Base-by-base conservation (phyloP, 2,797 vertebrate genomes). In the Loriculus beryllinus region DNA sequence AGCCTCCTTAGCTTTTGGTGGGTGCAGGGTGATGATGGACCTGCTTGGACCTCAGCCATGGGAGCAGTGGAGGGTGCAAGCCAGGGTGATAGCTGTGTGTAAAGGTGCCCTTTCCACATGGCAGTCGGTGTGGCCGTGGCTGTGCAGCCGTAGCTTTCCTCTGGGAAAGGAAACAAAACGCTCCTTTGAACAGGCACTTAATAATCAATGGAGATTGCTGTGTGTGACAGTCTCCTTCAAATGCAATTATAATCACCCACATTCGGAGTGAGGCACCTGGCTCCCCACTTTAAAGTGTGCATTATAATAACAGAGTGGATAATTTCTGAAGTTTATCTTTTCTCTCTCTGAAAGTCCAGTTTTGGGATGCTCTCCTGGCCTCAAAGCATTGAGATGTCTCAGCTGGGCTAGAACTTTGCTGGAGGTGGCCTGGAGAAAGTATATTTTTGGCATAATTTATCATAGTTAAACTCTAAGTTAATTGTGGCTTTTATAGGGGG, bases 21-120 rank as follows among this genome's bases (percentile, higher is more conserved):
- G 7, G 19, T 6, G 29, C 72, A 9, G 75, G 48, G 1, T 7
- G 0, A 17, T 1, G 1, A 2, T 3, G 35, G 54, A 16, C 6
- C 47, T 82, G 78, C 49, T 52, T 21, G 35, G 28, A 4, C 29
- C 39, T 21, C 3, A 3, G 31, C 56, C 56, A 4, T 8, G 45
- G 77, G 67, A 59, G 35, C 69, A 8, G 8, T 11, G 68, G 40
- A 35, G 10, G 4, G 6, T 2, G 43, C 1, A 4, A 7, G 43
- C 0, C 12, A 10, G 64, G 65, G 22, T 14, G 90, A 42, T 5
- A 60, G 75, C 70, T 64, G 37, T 10, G 57, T 8, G 37, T 12
- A 6, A 14, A 88, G 80, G 49, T 83, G 92, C 77, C 90, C 79
- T 83, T 75, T 68, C 76, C 92, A 19, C 47, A 1, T 2, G 85